phyloP scores from a whole-genome alignment of 2,888 invertebrate genomes.

The Yponomeuta cagnagella region DNA sequence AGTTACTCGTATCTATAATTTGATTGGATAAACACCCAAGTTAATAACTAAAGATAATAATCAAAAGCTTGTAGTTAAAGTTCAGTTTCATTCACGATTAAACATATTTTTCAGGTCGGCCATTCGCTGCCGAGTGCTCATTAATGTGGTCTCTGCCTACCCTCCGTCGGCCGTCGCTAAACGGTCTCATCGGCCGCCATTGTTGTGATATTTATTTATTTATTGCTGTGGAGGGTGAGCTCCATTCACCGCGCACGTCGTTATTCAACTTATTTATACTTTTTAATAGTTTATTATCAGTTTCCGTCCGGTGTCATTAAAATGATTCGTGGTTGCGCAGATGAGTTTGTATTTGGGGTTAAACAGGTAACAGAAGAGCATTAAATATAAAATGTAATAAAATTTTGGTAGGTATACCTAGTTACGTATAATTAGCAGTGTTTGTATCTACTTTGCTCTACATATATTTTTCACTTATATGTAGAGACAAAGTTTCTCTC shows the following conservation, averaged over 20 bases:
- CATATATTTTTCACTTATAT: no score
- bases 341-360: neutral
- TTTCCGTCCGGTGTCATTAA: neutral
- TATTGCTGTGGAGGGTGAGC: neutral
- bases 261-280: neutral
- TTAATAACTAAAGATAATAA: no score
- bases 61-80: no score
- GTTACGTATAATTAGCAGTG: no score
- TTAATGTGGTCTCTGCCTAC: neutral
- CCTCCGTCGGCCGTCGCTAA: neutral
- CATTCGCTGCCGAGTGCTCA: neutral
- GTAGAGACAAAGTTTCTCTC: no score
- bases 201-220: constrained; percentile 1
- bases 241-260: neutral
- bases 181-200: neutral
- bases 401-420: no score
- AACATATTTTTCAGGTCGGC: no score
- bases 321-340: neutral
- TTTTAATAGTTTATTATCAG: neutral
- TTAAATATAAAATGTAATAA: neutral
- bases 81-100: no score
- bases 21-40: no score
- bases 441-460: no score
- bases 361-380: neutral
- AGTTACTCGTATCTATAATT: no score